phyloP scores from a whole-genome alignment of 30 jellyfish, hydroid and myxozoan genomes.

The Sanderia malayensis region DNA sequence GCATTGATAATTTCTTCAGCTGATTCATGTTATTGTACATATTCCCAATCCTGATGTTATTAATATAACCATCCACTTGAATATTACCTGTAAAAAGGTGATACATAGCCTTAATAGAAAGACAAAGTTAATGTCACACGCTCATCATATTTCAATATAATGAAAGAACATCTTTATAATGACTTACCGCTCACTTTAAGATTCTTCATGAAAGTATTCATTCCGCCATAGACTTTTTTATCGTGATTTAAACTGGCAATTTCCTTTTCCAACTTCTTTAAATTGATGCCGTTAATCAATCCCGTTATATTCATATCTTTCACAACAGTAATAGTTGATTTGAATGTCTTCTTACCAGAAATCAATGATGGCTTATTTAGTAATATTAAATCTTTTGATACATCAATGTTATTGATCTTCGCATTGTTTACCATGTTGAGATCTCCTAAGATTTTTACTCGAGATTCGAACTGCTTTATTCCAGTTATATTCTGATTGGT shows the following conservation, averaged over 20 bases:
- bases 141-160: background rate
- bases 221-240: constrained; percentile 39
- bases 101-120: background rate
- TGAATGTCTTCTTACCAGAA: constrained; percentile 59
- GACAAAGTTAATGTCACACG: background rate
- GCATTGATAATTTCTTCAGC: background rate
- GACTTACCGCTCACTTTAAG: constrained; percentile 39
- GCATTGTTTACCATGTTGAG: constrained; percentile 38
- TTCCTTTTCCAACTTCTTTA: constrained; percentile 19
- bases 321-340: background rate
- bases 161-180: background rate
- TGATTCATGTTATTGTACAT: constrained; percentile 15
- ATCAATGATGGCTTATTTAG: constrained; percentile 34
- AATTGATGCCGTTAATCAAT: constrained; percentile 47
- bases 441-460: constrained; percentile 25
- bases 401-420: constrained; percentile 69
- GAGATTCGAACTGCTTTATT: constrained; percentile 20
- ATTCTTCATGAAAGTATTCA: constrained; percentile 34
- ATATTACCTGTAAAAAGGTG: constrained; percentile 23
- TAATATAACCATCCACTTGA: constrained; percentile 33
- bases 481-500: constrained; percentile 67
- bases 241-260: constrained; percentile 16
- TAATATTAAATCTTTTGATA: constrained; percentile 53
- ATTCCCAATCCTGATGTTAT: constrained; percentile 30
- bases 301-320: constrained; percentile 61